phyloP scores from a whole-genome alignment of 2,888 invertebrate genomes.

The Ferrisia virgata region DNA sequence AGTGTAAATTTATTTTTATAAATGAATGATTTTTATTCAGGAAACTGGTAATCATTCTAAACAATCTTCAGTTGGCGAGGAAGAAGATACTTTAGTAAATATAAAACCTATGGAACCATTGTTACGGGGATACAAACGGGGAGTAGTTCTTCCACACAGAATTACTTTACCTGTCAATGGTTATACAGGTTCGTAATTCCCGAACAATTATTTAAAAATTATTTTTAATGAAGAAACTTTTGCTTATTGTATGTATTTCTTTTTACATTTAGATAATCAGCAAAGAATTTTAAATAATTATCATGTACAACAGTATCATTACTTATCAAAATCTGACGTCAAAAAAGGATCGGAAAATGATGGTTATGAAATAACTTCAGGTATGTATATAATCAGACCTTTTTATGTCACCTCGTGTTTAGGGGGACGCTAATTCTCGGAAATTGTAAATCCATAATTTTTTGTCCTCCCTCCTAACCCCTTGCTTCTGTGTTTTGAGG shows the following conservation, averaged over 20 bases:
- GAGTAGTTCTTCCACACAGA: constrained; percentile 49
- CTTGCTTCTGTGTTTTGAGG: too few species aligned
- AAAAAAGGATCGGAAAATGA: constrained; percentile 34
- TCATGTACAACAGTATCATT: background rate
- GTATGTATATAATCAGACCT: background rate
- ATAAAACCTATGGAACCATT: constrained; percentile 91
- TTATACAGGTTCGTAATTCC: constrained; percentile 14
- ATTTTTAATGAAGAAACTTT: background rate
- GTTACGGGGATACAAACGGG: constrained; percentile 67
- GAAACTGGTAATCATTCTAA: constrained; percentile 48
- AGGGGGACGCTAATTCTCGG: too few species aligned
- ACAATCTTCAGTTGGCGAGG: constrained; percentile 58
- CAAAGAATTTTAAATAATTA: constrained; percentile 13
- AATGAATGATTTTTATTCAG: background rate
- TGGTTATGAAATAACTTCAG: constrained; percentile 31
- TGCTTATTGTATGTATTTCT: background rate
- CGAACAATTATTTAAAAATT: background rate
- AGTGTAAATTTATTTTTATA: background rate
- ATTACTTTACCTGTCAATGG: constrained; percentile 44
- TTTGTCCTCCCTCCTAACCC: too few species aligned
- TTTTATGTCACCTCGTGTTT: too few species aligned
- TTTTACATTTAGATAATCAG: background rate
- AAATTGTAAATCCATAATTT: too few species aligned
- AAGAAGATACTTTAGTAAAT: constrained; percentile 64
- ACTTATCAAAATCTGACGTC: constrained; percentile 32